phyloP scores from a whole-genome alignment of 2,797 vertebrate genomes.

The Phoxinus dragarum region DNA sequence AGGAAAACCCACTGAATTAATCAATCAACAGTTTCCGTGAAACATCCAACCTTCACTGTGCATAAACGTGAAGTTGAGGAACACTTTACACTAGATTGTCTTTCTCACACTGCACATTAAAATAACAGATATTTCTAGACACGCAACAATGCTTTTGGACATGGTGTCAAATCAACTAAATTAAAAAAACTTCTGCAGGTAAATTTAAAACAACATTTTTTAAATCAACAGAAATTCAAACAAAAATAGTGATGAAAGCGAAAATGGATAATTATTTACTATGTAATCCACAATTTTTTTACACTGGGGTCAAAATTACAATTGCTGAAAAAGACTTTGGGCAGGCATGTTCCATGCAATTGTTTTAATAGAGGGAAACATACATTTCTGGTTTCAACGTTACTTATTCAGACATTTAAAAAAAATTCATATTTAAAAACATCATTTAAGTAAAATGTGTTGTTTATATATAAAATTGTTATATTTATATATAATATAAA shows the following conservation, averaged over 20 bases:
- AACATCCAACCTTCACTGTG: neutral
- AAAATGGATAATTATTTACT: neutral
- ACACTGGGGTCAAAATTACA: no score
- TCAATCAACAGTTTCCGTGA: neutral
- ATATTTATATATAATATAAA: no score
- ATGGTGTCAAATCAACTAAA: neutral
- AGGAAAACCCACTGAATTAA: conserved; percentile 8
- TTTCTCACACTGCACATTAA: neutral
- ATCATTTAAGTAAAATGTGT: no score
- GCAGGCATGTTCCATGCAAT: neutral
- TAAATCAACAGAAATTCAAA: no score
- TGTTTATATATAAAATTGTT: no score
- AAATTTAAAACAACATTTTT: no score
- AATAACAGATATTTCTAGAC: neutral
- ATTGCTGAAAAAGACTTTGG: no score
- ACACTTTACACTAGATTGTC: neutral
- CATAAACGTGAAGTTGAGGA: neutral
- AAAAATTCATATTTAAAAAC: neutral
- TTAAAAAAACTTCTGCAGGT: neutral
- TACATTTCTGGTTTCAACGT: neutral
- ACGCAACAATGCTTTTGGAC: neutral
- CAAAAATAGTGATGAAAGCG: neutral
- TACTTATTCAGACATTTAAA: neutral
- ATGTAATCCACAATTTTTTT: neutral
- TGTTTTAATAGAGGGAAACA: neutral